phyloP scores from a whole-genome alignment of 2,113 vertebrate species.

The Phylloscopus trochilus region DNA sequence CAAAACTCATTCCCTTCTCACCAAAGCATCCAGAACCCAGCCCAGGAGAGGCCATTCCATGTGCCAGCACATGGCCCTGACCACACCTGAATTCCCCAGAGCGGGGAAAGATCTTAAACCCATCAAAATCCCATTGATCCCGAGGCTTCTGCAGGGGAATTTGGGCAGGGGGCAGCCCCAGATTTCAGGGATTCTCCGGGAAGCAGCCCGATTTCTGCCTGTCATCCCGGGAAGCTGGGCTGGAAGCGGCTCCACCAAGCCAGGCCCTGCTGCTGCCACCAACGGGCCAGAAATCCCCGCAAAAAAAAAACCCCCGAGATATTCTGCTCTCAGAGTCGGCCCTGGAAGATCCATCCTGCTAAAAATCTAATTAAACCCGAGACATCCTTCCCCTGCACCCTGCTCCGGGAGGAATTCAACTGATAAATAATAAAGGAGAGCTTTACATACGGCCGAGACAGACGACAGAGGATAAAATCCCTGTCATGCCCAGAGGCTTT shows the following conservation, averaged over 20 bases:
- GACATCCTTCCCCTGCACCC: neutral
- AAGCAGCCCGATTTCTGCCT: constrained; percentile 64
- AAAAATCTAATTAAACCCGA: neutral
- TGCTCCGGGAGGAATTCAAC: neutral
- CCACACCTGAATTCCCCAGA: fast-evolving
- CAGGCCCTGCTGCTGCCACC: neutral
- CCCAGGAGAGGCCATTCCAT: fast-evolving
- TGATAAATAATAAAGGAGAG: neutral
- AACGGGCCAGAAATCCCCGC: neutral
- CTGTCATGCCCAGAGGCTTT: constrained; percentile 4
- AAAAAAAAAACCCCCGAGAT: neutral
- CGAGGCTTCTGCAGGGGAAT: neutral
- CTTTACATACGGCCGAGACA: neutral
- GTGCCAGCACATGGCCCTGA: fast-evolving
- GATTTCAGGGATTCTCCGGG: neutral
- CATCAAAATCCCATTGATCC: fast-evolving
- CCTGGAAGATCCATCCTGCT: neutral
- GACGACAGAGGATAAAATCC: neutral
- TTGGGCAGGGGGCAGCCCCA: neutral
- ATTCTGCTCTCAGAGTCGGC: neutral
- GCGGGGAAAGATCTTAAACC: neutral
- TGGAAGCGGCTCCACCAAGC: neutral
- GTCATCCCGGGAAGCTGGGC: constrained; percentile 35
- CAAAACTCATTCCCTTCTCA: fast-evolving
- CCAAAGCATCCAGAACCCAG: fast-evolving